Evolutionary conservation across 2,888 invertebrate species (phyloP).

Genomic region (Entomobrya multifasciata): DNA sequence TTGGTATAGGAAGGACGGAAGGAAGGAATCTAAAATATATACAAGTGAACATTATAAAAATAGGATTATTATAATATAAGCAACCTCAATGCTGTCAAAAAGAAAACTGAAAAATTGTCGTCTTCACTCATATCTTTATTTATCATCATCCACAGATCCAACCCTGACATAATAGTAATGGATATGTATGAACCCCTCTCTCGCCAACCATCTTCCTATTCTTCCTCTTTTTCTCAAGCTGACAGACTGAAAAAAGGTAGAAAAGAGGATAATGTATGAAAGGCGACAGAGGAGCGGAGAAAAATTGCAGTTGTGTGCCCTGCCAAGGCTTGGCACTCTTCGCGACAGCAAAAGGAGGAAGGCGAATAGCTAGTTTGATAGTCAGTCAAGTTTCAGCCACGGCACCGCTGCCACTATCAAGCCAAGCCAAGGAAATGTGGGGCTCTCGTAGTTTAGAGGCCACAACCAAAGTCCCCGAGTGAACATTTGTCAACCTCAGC

Average conservation of each 20-base stretch:
- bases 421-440: neutral
- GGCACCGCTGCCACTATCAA: neutral
- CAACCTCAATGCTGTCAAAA: neutral
- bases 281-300: neutral
- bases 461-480: conserved; percentile 66
- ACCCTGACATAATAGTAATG: conserved; percentile 64
- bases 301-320: conserved; percentile 8
- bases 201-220: neutral
- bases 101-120: conserved; percentile 69
- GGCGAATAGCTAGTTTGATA: no score
- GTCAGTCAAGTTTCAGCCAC: neutral
- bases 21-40: conserved; percentile 12
- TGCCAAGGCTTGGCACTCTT: neutral
- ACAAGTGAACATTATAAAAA: neutral
- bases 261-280: no score
- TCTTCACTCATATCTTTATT: conserved; percentile 70
- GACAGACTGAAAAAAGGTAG: conserved; percentile 5
- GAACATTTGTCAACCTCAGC: conserved; percentile 71
- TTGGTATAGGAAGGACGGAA: no score
- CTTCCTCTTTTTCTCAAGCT: neutral
- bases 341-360: neutral
- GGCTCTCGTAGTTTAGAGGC: conserved; percentile 1
- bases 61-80: conserved; percentile 10
- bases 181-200: conserved; percentile 35
- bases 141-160: conserved; percentile 66